Evolutionary conservation across 1,140 invertebrate genomes (phyloP).

Genomic region (Drosophila baimaii): DNA sequence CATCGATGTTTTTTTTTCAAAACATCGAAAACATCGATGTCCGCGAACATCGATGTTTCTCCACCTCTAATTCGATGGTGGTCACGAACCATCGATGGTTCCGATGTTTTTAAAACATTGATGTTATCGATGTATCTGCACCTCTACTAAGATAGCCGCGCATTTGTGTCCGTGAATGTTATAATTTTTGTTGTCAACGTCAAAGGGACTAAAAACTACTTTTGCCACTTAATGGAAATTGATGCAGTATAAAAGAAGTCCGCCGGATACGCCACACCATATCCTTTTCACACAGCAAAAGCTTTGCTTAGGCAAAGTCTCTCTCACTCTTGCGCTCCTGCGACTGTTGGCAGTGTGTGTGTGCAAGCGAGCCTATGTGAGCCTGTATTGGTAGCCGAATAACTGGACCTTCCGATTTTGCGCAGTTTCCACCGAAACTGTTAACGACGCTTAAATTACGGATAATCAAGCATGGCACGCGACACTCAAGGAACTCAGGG

Average conservation of each 20-base stretch:
- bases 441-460: slow-evolving; percentile 23
- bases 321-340: not conserved
- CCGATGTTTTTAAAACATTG: no score
- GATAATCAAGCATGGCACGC: slow-evolving; percentile 65
- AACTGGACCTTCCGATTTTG: slow-evolving; percentile 67
- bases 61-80: no score
- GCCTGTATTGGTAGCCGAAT: slow-evolving; percentile 30
- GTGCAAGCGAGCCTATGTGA: slow-evolving; percentile 6
- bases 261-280: no score
- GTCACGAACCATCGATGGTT: no score
- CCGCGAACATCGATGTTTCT: no score
- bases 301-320: not conserved
- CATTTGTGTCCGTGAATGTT: slow-evolving; percentile 3
- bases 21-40: no score
- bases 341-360: not conserved
- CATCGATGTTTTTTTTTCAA: no score
- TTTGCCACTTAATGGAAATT: not conserved
- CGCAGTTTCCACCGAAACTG: slow-evolving; percentile 52
- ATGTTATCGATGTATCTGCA: not conserved
- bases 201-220: not conserved
- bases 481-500: slow-evolving; percentile 72
- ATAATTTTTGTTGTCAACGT: slow-evolving; percentile 6
- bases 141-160: slow-evolving; percentile 4
- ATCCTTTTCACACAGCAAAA: not conserved
- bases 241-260: not conserved